Evolutionary conservation across 1,140 invertebrate species (phyloP), one percentile per base, ranked within the genome.

Genomic region (Achroia grisella): DNA sequence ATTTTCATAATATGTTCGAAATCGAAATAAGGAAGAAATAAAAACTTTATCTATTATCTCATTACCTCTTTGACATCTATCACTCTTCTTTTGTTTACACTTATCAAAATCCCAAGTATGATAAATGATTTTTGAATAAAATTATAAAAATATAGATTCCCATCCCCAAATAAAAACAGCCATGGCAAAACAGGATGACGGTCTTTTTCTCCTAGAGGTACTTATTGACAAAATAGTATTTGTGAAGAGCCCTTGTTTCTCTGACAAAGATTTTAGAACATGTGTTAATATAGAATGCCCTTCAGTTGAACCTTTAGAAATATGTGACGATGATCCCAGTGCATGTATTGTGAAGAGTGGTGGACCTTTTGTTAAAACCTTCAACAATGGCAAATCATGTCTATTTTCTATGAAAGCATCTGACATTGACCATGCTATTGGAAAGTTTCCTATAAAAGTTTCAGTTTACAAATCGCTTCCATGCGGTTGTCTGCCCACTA

Each of bases 191-290:
- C 67, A 83, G 10, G 81, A 85, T 28, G 88, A 89, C 54, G 81
- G 87, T 35, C 73, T 89, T 10, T 89, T 89, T 62, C 76, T 89
- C 14, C 55, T 89, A 11, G 88, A 89, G 61, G 87, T 88, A 40
- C 65, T 89, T 0, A 77, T 89, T 6, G 88, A 89, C 61, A 87
- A 83, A 56, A 76, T 89, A 15, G 62, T 81, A 31, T 75, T 89
- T 48, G 37, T 59, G 9, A 80, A 80, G 61, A 74, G 62, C 40
- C 77, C 77, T 5, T 81, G 76, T 48, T 78, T 83, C 45, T 68
- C 73, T 12, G 81, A 82, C 44, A 78, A 75, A 48, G 75, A 77
- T 55, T 87, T 85, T 13, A 86, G 80, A 52, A 88, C 87, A 14
- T 88, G 87, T 49, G 75, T 88, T 1, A 77, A 64, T 15, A 82